Conservation (phyloP, 2,888 invertebrate genomes). For the Drosophila pegasa region DNA sequence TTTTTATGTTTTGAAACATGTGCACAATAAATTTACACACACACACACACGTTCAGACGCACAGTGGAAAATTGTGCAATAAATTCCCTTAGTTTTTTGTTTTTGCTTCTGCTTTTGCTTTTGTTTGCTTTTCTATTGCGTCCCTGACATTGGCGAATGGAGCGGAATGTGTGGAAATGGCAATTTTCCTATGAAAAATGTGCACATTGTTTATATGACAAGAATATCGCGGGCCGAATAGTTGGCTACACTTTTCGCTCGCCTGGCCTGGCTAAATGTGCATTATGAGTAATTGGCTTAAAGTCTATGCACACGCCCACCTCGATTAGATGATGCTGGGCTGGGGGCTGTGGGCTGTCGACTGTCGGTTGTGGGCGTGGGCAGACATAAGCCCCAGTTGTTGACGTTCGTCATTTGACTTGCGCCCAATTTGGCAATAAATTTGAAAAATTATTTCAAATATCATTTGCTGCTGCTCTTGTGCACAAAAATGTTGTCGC, state of each 20-base stretch:
- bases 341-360: not conserved
- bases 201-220: conserved; percentile 53
- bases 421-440: conserved; percentile 79
- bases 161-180: conserved; percentile 27
- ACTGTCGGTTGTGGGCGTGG: not conserved
- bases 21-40: conserved; percentile 61
- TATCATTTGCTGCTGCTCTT: conserved; percentile 24
- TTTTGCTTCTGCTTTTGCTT: not conserved
- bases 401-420: conserved; percentile 55
- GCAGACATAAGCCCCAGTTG: conserved; percentile 22
- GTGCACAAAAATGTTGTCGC: conserved; percentile 53
- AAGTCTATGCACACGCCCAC: conserved; percentile 55
- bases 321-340: not conserved
- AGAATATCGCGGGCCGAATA: conserved; percentile 28
- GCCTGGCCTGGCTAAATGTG: conserved; percentile 29
- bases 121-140: conserved; percentile 25
- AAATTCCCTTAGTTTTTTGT: conserved; percentile 52
- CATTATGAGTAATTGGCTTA: conserved; percentile 44
- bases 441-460: conserved; percentile 65
- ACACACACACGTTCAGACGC: not conserved
- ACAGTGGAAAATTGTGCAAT: conserved; percentile 36
- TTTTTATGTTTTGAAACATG: conserved; percentile 59
- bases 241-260: conserved; percentile 10
- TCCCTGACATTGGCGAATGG: conserved; percentile 70
- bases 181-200: conserved; percentile 40